Evolutionary conservation across 2,797 vertebrate species (phyloP), one percentile per base, ranked within the genome.

Genomic region (Sebastes cheni): DNA sequence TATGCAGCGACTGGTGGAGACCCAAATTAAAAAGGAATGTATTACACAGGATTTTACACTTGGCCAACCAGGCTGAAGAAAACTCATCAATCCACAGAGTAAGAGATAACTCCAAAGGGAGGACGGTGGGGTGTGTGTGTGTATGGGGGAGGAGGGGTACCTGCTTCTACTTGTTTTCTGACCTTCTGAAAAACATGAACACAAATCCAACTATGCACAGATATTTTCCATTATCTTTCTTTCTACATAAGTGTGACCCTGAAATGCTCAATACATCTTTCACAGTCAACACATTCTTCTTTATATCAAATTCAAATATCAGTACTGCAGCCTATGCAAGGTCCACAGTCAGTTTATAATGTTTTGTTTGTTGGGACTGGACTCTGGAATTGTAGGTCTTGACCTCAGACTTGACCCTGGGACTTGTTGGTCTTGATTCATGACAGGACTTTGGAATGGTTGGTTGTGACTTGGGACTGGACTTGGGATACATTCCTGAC

Each of bases 1-100:
- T 90, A 91, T 91, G 86, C 86, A 80, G 80, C 2, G 14, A 36
- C 75, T 64, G 59, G 59, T 68, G 60, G 79, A 30, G n/a, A 61
- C 72, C 75, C 83, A 91, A 91, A 92, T 93, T 85, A 91, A 93
- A 91, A 89, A 82, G 77, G 86, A 89, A 89, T 90, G 84, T 92
- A 85, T 91, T 86, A 90, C 87, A 90, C 79, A 55, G 89, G 86
- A 91, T 91, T 90, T 87, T 84, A 90, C 86, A 87, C 85, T 90
- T 90, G 86, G 82, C 55, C 20, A 59, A 83, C 75, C 84, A 84
- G 76, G 82, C 77, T 83, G 74, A 77, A 79, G 85, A 82, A 92
- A 89, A 90, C 83, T 87, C 84, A 92, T 90, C 89, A 92, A 87
- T 84, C 77, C 83, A 74, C 54, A 58, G 67, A 86, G 76, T 27